These are phyloP conservation scores for Drosophila hydei DNA, from an alignment of 1,140 invertebrate species.

Conservation along the genomic window DNA sequence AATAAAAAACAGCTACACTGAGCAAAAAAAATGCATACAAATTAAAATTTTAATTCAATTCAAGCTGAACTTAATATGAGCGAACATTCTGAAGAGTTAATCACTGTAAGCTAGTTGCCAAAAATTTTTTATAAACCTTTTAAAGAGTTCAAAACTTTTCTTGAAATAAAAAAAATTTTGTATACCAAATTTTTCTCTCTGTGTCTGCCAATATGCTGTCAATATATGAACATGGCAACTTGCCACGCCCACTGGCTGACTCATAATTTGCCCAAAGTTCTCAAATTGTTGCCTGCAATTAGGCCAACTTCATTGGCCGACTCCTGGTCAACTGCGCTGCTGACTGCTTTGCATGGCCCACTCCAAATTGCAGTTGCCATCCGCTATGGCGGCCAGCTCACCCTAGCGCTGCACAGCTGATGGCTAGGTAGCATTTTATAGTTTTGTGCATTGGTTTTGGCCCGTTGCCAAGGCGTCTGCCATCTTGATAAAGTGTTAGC, in stretches of 20 bases:
- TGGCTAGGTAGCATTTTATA: conserved; percentile 56
- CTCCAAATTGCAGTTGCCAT: neutral
- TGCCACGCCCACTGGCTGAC: conserved; percentile 32
- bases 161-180: no score
- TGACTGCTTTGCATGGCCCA: neutral
- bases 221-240: neutral
- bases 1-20: no score
- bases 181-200: no score
- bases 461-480: conserved; percentile 73
- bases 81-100: no score
- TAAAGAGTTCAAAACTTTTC: no score
- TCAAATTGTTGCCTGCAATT: conserved; percentile 34
- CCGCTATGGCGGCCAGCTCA: conserved; percentile 3
- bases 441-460: conserved; percentile 76
- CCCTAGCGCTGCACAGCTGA: conserved; percentile 7
- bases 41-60: no score
- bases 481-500: conserved; percentile 81
- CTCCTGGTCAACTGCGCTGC: neutral
- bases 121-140: no score
- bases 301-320: conserved; percentile 45
- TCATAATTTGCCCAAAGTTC: conserved; percentile 26
- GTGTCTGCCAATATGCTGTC: neutral
- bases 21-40: no score
- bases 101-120: no score
- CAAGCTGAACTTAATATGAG: no score